phyloP scores from a whole-genome alignment of 1,140 invertebrate genomes.

The Mactra quadrangularis region DNA sequence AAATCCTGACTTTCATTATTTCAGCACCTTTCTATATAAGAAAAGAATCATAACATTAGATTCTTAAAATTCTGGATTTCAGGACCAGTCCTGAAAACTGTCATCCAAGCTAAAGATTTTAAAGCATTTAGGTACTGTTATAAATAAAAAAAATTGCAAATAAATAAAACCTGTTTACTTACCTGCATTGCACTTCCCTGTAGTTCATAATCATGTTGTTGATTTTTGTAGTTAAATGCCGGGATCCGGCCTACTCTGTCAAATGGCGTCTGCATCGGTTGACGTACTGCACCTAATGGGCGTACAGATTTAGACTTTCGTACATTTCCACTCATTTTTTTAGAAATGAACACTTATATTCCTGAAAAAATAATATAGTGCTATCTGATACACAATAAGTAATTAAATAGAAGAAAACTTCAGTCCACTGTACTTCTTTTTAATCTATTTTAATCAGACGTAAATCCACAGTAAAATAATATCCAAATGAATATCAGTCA shows the following conservation, averaged over 20 bases:
- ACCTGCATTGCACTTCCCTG: slow-evolving; percentile 58
- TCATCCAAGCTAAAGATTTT: no score
- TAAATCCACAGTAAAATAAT: neutral
- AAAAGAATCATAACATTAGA: no score
- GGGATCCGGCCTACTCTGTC: slow-evolving; percentile 39
- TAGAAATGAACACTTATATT: no score
- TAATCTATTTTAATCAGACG: neutral
- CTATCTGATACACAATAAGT: neutral
- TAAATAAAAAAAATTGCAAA: no score
- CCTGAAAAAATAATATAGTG: neutral
- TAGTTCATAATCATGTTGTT: slow-evolving; percentile 40
- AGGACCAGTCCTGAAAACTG: no score
- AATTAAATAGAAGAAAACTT: neutral
- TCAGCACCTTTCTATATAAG: no score
- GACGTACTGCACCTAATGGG: slow-evolving; percentile 24
- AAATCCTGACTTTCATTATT: no score
- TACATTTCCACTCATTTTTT: slow-evolving; percentile 37
- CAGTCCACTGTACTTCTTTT: neutral
- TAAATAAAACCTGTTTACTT: no score
- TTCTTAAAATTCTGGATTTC: no score
- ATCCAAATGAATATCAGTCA: no score
- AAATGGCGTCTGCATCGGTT: slow-evolving; percentile 28
- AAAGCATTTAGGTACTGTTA: no score
- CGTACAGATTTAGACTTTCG: slow-evolving; percentile 20
- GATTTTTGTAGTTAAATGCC: slow-evolving; percentile 24